Evolutionary conservation across 2,113 vertebrate species (phyloP).

Genomic region (Leucopsar rothschildi): DNA sequence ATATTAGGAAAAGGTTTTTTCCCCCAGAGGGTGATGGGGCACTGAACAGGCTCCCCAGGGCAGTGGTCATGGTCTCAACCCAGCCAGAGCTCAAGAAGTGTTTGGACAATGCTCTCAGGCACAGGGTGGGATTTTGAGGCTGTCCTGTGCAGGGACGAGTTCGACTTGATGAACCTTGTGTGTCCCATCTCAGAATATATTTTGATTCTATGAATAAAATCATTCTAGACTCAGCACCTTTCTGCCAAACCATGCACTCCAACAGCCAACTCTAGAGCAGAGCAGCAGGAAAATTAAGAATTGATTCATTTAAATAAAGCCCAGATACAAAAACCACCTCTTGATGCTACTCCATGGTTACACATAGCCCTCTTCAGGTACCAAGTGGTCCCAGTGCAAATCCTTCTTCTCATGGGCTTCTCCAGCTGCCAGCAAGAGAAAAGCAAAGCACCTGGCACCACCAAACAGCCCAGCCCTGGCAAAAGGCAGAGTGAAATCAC

Average conservation of each 20-base stretch:
- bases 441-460: not conserved
- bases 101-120: not conserved
- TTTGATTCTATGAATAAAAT: not conserved
- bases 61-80: not conserved
- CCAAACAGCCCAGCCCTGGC: not conserved
- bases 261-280: not conserved
- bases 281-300: not conserved
- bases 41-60: not conserved
- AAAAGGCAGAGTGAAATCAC: slow-evolving; percentile 8
- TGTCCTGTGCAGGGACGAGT: not conserved
- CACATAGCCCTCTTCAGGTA: not conserved
- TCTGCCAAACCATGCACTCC: not conserved
- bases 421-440: not conserved
- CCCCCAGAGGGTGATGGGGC: not conserved
- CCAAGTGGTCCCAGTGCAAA: not conserved
- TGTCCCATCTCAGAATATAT: not conserved
- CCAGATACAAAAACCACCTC: not conserved
- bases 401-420: not conserved
- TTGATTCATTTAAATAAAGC: not conserved
- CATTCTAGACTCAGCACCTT: not conserved
- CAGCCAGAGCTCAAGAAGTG: not conserved
- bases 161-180: not conserved
- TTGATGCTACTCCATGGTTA: not conserved
- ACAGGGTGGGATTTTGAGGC: not conserved
- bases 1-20: not conserved